phyloP scores from a whole-genome alignment of 2,113 vertebrate species.

The Lates calcarifer region DNA sequence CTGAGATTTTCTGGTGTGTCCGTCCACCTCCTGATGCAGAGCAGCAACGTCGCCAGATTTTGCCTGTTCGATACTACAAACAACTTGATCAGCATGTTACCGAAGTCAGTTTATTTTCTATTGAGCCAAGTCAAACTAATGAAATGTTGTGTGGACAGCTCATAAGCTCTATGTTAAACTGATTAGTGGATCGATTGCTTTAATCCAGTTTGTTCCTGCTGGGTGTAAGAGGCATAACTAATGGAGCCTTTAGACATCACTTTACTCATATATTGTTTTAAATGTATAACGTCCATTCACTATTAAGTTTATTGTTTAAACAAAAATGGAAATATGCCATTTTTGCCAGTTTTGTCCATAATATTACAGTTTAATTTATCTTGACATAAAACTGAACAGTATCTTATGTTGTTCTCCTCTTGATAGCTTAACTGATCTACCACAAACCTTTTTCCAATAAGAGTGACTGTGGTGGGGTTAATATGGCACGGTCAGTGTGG shows the following conservation, averaged over 20 bases:
- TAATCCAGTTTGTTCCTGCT: background rate
- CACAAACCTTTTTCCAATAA: background rate
- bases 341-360: too few species aligned
- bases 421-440: background rate
- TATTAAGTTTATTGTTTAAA: too few species aligned
- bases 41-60: background rate
- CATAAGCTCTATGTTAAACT: background rate
- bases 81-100: background rate
- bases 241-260: too few species aligned
- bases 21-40: conserved; percentile 24
- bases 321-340: too few species aligned
- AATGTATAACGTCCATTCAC: too few species aligned
- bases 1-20: conserved; percentile 40
- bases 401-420: too few species aligned
- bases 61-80: background rate
- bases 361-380: background rate
- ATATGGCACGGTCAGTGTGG: background rate
- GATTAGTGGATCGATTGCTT: background rate
- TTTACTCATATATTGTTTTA: too few species aligned
- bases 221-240: too few species aligned
- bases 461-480: background rate
- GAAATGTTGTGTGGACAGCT: background rate
- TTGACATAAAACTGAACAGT: too few species aligned
- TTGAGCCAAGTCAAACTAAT: background rate
- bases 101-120: background rate